Evolutionary conservation across 1,140 invertebrate species (phyloP).

Genomic region (Telenomus remus): DNA sequence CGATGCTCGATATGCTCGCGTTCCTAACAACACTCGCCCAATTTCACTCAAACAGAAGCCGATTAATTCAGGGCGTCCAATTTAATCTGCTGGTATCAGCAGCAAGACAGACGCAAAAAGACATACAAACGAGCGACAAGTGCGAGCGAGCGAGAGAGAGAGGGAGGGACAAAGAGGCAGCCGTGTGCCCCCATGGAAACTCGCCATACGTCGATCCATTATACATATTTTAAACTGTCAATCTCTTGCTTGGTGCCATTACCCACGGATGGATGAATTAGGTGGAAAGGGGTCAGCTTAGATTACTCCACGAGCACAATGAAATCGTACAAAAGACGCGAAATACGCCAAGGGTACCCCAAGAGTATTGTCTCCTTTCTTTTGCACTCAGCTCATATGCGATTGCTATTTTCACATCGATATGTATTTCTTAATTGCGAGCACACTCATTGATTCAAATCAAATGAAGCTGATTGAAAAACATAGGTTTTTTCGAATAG

Average conservation of each 20-base stretch:
- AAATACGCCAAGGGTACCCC: slow-evolving; percentile 53
- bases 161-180: background rate
- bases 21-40: slow-evolving; percentile 75
- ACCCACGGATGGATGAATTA: slow-evolving; percentile 65
- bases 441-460: slow-evolving; percentile 23
- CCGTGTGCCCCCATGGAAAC: slow-evolving; percentile 48
- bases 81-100: slow-evolving; percentile 69
- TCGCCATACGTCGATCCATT: slow-evolving; percentile 66
- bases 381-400: slow-evolving; percentile 30
- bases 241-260: slow-evolving; percentile 66
- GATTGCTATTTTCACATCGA: slow-evolving; percentile 54
- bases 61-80: slow-evolving; percentile 76
- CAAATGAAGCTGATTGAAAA: background rate
- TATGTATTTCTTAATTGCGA: slow-evolving; percentile 52
- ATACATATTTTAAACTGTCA: slow-evolving; percentile 77
- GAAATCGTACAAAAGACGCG: slow-evolving; percentile 63
- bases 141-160: slow-evolving; percentile 18
- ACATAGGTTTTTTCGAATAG: too few relatives aligned
- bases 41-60: slow-evolving; percentile 77
- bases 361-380: slow-evolving; percentile 40
- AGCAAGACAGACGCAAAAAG: slow-evolving; percentile 12
- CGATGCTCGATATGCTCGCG: slow-evolving; percentile 64
- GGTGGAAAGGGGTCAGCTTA: slow-evolving; percentile 68
- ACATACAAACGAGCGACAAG: slow-evolving; percentile 9
- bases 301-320: slow-evolving; percentile 63